Conservation (phyloP, 2,888 invertebrate species). For the Andrena fulva region DNA sequence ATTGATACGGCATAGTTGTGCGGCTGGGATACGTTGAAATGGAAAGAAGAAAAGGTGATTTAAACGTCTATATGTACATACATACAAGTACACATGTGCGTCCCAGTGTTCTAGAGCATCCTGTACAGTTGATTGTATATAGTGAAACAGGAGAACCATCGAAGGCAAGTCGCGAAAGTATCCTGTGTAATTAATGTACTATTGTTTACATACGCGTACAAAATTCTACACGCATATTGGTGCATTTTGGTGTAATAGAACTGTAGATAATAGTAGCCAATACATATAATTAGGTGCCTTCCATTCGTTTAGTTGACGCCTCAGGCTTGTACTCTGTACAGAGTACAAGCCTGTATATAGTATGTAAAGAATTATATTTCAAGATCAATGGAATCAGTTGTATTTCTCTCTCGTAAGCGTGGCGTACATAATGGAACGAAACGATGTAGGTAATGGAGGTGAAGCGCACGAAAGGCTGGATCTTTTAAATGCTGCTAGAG, state of each 20-base stretch:
- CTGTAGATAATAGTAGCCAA: slow-evolving; percentile 68
- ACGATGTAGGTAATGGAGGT: background rate
- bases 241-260: slow-evolving; percentile 39
- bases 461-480: background rate
- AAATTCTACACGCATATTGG: background rate
- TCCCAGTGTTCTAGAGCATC: background rate
- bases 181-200: slow-evolving; percentile 58
- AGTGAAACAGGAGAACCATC: slow-evolving; percentile 48
- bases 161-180: slow-evolving; percentile 76
- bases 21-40: no score
- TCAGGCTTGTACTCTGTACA: slow-evolving; percentile 68
- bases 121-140: background rate
- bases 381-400: slow-evolving; percentile 65
- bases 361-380: slow-evolving; percentile 53
- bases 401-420: slow-evolving; percentile 46
- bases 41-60: no score
- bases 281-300: slow-evolving; percentile 82
- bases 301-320: slow-evolving; percentile 71
- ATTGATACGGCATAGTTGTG: background rate
- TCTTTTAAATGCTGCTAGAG: background rate
- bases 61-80: background rate
- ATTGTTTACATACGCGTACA: slow-evolving; percentile 33
- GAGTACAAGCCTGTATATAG: slow-evolving; percentile 35
- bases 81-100: background rate
- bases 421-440: slow-evolving; percentile 18